These are phyloP conservation scores for Drosophila nr. perissopoda DNA, from an alignment of 2,888 invertebrate genomes.

Conservation along the genomic window DNA sequence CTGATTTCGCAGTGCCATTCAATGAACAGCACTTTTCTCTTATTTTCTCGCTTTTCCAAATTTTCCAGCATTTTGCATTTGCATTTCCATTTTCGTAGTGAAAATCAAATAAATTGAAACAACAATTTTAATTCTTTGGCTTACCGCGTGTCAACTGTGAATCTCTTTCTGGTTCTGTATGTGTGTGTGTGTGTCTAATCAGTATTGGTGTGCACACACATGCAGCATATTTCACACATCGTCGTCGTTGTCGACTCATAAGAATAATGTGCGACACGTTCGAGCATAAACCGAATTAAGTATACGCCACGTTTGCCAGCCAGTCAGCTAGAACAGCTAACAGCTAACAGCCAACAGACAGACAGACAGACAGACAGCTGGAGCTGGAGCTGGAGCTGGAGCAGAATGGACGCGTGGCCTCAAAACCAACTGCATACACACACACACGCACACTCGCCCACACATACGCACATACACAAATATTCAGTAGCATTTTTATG, in stretches of 20 bases:
- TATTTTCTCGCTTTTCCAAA: constrained; percentile 35
- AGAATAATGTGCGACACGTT: constrained; percentile 78
- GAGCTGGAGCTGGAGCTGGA: constrained; percentile 10
- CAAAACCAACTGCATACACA: constrained; percentile 55
- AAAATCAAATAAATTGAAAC: constrained; percentile 73
- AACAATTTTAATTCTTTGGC: constrained; percentile 65
- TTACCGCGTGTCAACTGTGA: constrained; percentile 43
- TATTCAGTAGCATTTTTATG: constrained; percentile 67
- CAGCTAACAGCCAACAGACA: constrained; percentile 12
- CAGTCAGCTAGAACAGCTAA: constrained; percentile 44
- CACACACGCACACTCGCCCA: constrained; percentile 37
- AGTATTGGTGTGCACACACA: constrained; percentile 73
- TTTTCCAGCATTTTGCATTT: constrained; percentile 40
- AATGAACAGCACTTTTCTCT: constrained; percentile 59
- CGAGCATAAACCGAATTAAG: constrained; percentile 77
- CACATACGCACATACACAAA: constrained; percentile 22
- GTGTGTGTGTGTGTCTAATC: constrained; percentile 55
- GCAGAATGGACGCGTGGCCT: constrained; percentile 50
- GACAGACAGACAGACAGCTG: constrained; percentile 8
- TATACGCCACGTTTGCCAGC: constrained; percentile 74
- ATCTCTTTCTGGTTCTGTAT: not conserved
- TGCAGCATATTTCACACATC: constrained; percentile 79
- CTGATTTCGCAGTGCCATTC: constrained; percentile 34
- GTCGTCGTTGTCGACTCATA: constrained; percentile 60
- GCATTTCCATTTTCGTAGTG: constrained; percentile 43